Evolutionary conservation across 2,797 vertebrate species (phyloP), one percentile per base, ranked within the genome.

Genomic region (Leuciscus waleckii): DNA sequence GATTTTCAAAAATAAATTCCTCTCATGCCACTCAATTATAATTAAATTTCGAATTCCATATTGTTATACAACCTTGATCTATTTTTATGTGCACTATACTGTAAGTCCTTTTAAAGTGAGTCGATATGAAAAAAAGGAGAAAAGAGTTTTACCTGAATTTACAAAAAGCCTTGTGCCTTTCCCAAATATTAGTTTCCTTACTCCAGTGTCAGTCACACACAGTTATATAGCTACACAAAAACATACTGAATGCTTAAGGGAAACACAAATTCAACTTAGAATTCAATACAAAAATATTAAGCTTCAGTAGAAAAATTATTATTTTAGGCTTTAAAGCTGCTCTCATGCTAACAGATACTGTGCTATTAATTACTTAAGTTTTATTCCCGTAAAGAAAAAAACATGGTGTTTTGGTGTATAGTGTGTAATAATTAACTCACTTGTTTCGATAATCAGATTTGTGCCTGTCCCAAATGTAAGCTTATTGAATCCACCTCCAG

Each of bases 401-500:
- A n/a, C n/a, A n/a, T n/a, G n/a, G n/a, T n/a, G n/a, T n/a, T n/a
- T n/a, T n/a, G n/a, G 10, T 82, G 39, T 46, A 23, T 13, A 46
- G 1, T 8, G 23, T 11, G 14, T 19, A 74, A 63, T 63, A 71
- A 82, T 19, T 69, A 7, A 89, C 92, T 91, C 85, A 92, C 91
- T 86, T 68, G 77, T 1, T 68, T 71, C 10, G 23, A 92, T 70
- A 8, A 61, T 68, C 1, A 93, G 83, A 39, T 79, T 78, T 13
- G 88, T 89, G 10, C 90, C 91, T 5, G 17, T 39, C 54, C 88
- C 92, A 89, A 92, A 93, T 21, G 85, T 16, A 0, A 91, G 9
- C 82, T 39, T 92, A 73, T 73, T 86, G 0, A 19, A 46, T 84
- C 76, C 73, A 13, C 49, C 0, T 35, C n/a, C 65, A 85, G 79